These are phyloP conservation scores for Drosophila orosa DNA, from an alignment of 1,140 invertebrate species.

Conservation along the genomic window DNA sequence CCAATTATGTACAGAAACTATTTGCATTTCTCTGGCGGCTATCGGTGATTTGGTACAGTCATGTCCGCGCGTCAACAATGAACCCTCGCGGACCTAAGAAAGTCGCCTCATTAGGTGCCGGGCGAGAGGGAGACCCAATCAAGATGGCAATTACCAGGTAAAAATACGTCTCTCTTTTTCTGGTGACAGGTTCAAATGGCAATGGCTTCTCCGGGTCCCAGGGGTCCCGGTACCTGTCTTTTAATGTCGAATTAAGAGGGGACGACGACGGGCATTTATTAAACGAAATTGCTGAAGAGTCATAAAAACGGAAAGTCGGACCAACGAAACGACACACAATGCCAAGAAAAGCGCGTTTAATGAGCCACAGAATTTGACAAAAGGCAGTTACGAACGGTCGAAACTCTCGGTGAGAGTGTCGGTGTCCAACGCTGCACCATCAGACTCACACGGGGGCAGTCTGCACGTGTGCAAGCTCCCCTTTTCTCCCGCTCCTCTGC, in stretches of 20 bases:
- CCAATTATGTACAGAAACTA: conserved; percentile 54
- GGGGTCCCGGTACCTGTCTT: conserved; percentile 32
- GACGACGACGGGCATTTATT: conserved; percentile 47
- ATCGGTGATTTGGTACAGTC: conserved; percentile 53
- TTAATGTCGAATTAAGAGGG: conserved; percentile 58
- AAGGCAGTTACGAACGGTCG: conserved; percentile 39
- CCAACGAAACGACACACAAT: conserved; percentile 56
- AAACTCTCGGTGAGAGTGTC: conserved; percentile 64
- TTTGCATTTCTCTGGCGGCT: conserved; percentile 59
- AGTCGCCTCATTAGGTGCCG: conserved; percentile 62
- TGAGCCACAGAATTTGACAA: conserved; percentile 73
- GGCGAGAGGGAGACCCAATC: conserved; percentile 41
- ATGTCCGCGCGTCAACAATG: conserved; percentile 67
- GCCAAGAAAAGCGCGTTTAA: conserved; percentile 67
- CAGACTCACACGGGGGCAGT: conserved; percentile 10
- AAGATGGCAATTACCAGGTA: conserved; percentile 62
- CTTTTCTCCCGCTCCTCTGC: not conserved
- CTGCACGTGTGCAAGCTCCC: conserved; percentile 26
- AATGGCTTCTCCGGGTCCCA: conserved; percentile 52
- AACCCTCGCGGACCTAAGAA: conserved; percentile 62
- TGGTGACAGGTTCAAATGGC: conserved; percentile 70
- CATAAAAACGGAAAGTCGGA: conserved; percentile 75
- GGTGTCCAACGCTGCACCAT: conserved; percentile 18
- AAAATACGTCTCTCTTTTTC: conserved; percentile 34
- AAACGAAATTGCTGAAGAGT: conserved; percentile 66